Conservation (phyloP, 2,888 invertebrate species). For the Nomada flava region DNA sequence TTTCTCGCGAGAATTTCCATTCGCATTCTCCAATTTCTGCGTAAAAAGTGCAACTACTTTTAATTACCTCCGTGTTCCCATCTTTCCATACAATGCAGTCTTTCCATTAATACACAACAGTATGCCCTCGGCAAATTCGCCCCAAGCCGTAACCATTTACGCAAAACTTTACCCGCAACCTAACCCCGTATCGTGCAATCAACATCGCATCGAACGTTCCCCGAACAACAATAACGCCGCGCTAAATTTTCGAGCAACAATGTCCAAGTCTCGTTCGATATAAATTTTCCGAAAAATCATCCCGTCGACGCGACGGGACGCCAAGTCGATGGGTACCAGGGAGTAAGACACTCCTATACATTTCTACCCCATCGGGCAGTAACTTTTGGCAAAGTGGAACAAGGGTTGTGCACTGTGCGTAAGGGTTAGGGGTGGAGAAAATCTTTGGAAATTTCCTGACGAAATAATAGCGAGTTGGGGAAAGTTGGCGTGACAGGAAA, state of each 20-base stretch:
- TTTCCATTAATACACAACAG: no score
- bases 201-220: background rate
- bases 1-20: no score
- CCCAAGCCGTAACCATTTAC: no score
- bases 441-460: conserved; percentile 32
- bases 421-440: background rate
- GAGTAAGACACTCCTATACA: background rate
- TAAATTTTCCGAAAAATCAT: background rate
- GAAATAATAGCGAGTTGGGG: conserved; percentile 24
- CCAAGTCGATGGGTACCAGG: background rate
- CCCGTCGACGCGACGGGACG: background rate
- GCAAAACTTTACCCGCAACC: background rate
- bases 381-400: background rate
- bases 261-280: no score
- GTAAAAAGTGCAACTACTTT: no score
- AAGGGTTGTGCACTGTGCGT: background rate
- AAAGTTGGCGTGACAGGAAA: conserved; percentile 59
- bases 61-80: no score
- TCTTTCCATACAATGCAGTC: no score
- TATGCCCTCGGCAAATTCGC: no score
- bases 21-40: no score
- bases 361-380: background rate
- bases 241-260: background rate
- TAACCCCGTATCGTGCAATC: background rate
- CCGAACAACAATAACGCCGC: background rate